Conservation (phyloP, 2,113 vertebrate species). For the Ranitomeya variabilis region DNA sequence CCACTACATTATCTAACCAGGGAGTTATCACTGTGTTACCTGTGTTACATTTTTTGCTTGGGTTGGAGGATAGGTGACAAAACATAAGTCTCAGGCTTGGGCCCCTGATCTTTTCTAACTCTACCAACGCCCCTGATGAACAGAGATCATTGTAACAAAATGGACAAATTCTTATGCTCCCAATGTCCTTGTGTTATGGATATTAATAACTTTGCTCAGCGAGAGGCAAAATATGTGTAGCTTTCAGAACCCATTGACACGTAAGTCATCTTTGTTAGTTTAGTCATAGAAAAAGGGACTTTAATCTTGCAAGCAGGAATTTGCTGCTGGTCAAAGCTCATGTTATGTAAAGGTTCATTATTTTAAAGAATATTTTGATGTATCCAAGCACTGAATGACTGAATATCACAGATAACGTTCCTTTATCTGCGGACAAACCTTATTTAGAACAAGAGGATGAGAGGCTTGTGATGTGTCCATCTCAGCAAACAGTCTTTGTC, state of each 20-base stretch:
- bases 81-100: too few species aligned
- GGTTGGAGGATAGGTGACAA: too few species aligned
- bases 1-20: too few species aligned
- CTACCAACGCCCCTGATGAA: background rate
- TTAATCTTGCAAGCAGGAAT: background rate
- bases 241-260: background rate
- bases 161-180: background rate
- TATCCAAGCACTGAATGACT: background rate
- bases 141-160: background rate
- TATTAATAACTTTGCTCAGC: background rate
- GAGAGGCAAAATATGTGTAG: background rate
- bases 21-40: too few species aligned
- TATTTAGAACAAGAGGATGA: background rate
- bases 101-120: too few species aligned
- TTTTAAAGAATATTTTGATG: background rate
- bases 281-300: background rate
- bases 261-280: background rate
- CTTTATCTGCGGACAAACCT: background rate
- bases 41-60: too few species aligned
- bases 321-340: background rate
- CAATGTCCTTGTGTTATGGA: background rate
- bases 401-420: background rate
- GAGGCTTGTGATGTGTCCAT: background rate
- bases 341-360: background rate
- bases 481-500: constrained; percentile 5